Percentiles rank a stretch among this genome's conserved stretches.
Evolutionary conservation across 2,888 invertebrate genomes (phyloP).

Genomic region (Tenthredo mesomela): DNA sequence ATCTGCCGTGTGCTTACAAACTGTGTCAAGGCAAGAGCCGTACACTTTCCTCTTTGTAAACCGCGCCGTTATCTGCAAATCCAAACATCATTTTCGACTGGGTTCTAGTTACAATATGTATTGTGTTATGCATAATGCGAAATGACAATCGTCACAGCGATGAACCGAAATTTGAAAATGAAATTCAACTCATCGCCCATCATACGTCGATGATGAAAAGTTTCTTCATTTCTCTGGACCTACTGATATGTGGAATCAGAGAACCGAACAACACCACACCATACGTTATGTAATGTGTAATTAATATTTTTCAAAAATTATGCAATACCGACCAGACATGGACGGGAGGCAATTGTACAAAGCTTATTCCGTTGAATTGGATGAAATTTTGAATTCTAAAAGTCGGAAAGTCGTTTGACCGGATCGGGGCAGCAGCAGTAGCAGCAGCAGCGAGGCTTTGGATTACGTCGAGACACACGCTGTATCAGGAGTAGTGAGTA

Average conservation of each 20-base stretch:
- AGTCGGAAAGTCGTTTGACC: slow-evolving; percentile 39
- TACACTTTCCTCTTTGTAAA: slow-evolving; percentile 25
- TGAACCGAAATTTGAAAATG: not conserved
- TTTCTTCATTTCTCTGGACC: not conserved
- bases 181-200: no score
- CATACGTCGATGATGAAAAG: not conserved
- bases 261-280: no score
- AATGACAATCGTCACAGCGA: not conserved
- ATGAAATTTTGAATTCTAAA: slow-evolving; percentile 8
- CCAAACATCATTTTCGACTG: slow-evolving; percentile 37
- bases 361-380: not conserved
- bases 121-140: not conserved
- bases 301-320: not conserved
- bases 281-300: slow-evolving; percentile 2
- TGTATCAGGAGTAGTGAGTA: slow-evolving; percentile 51
- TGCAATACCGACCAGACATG: not conserved
- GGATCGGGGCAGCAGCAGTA: not conserved
- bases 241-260: not conserved
- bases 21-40: slow-evolving; percentile 58
- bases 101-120: not conserved
- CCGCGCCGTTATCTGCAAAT: slow-evolving; percentile 29
- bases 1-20: slow-evolving; percentile 56
- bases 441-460: slow-evolving; percentile 10
- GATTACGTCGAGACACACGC: slow-evolving; percentile 41
- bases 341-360: not conserved